Conservation (phyloP, 2,113 vertebrate species). For the Mastomys natalensis region DNA sequence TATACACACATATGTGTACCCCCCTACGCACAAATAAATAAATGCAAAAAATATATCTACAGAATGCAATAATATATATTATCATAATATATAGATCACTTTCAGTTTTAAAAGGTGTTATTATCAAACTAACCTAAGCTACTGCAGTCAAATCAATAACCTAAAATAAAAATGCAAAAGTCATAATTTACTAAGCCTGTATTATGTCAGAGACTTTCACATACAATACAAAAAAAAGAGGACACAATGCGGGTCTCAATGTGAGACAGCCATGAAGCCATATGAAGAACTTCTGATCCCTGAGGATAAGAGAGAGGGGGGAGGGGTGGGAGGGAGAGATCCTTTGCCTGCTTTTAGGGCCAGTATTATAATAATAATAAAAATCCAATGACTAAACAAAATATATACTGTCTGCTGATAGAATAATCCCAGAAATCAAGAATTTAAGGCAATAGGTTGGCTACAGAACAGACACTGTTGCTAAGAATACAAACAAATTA, state of each 20-base stretch:
- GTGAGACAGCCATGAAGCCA: background rate
- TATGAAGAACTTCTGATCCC: background rate
- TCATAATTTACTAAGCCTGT: background rate
- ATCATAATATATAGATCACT: background rate
- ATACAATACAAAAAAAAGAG: background rate
- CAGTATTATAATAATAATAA: background rate
- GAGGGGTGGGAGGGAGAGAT: background rate
- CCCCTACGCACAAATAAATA: no score
- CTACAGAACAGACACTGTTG: background rate
- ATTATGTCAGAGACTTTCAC: background rate
- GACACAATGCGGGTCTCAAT: background rate
- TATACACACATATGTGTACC: background rate
- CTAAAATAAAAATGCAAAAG: background rate
- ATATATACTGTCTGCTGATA: background rate
- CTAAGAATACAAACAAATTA: background rate
- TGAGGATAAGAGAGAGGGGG: no score
- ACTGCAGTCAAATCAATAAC: conserved; percentile 10
- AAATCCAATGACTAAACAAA: background rate
- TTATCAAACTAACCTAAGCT: background rate
- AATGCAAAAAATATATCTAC: background rate
- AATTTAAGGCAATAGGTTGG: background rate
- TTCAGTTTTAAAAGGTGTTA: background rate
- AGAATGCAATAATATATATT: background rate
- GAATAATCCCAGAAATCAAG: background rate
- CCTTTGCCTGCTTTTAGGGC: background rate